Conservation (phyloP, 2,797 vertebrate genomes). For the Falco columbarius region DNA sequence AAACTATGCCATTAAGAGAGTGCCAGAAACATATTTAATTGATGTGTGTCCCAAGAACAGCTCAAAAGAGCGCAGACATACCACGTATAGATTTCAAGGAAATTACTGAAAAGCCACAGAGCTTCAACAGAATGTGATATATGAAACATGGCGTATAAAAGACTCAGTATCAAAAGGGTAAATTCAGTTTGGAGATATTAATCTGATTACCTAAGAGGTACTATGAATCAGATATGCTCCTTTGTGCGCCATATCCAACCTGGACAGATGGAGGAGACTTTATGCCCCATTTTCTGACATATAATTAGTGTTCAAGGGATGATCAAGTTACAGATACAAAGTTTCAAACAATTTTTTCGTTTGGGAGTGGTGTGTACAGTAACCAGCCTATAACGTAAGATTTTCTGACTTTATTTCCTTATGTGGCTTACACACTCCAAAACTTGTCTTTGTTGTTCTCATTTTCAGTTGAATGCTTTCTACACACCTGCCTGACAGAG, state of each 20-base stretch:
- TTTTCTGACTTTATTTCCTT: constrained; percentile 65
- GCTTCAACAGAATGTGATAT: constrained; percentile 68
- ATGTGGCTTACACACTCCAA: not conserved
- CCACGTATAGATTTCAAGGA: constrained; percentile 79
- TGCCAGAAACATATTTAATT: constrained; percentile 79
- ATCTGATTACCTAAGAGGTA: constrained; percentile 86
- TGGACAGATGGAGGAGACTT: constrained; percentile 73
- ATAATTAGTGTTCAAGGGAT: constrained; percentile 67
- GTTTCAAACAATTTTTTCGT: constrained; percentile 69
- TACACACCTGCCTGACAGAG: constrained; percentile 63
- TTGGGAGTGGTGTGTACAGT: constrained; percentile 50
- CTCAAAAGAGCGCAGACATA: constrained; percentile 71
- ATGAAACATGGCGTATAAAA: constrained; percentile 70
- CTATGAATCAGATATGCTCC: constrained; percentile 80
- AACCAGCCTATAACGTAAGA: constrained; percentile 31
- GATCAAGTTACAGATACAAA: constrained; percentile 70
- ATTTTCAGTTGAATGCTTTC: constrained; percentile 60
- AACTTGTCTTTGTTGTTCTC: constrained; percentile 34
- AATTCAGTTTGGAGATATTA: constrained; percentile 83
- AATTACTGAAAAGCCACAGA: constrained; percentile 74
- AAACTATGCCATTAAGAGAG: constrained; percentile 78
- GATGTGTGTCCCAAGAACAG: constrained; percentile 72
- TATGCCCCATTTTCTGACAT: constrained; percentile 63
- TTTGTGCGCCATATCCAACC: constrained; percentile 76
- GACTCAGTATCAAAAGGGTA: constrained; percentile 77